Base-by-base conservation (phyloP, 2,113 vertebrate genomes). In the Pardalotus punctatus region DNA sequence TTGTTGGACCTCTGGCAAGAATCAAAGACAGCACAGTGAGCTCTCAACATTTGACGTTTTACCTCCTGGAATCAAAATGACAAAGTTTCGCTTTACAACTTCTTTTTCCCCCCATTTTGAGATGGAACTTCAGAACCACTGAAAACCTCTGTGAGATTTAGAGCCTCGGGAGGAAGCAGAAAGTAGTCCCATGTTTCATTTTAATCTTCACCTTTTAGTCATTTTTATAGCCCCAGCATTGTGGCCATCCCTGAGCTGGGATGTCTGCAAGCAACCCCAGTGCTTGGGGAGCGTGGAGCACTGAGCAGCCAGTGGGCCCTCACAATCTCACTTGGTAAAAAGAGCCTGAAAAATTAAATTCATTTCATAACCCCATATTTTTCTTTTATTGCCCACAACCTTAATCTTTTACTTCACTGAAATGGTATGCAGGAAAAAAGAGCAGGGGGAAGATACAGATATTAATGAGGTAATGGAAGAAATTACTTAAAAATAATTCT, bases 101-200 rank as follows among this genome's bases (percentile, higher is more conserved):
- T 6, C 4, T 23, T 29, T 6, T 2, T 1, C 1, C 1, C 0
- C 2, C 7, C 5, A 1, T 27, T 73, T 93, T 0, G 1, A 18
- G 35, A 13, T 19, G 35, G 51, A 70, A 54, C 10, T 78, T 62
- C 69, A 77, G 48, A 92, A 21, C 9, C 43, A 38, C 65, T 40
- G 40, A 85, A 66, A 74, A 23, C 9, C 28, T 67, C 48, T 31
- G 3, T 42, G 35, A 89, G 33, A 65, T 77, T 87, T 66, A 79
- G 20, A 69, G 22, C 36, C 38, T 67, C 8, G 5, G 18, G n/a
- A 90, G 29, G 82, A 76, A 53, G 22, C 8, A 43, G 27, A 76
- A 91, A 54, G 25, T 25, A 80, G 27, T 12, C 24, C 5, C 2
- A 24, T 15, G 33, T 11, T 60, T 72, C 43, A 79, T 77, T 81